Evolutionary conservation across 2,113 vertebrate species (phyloP).

Genomic region (Anser brachyrhynchus): DNA sequence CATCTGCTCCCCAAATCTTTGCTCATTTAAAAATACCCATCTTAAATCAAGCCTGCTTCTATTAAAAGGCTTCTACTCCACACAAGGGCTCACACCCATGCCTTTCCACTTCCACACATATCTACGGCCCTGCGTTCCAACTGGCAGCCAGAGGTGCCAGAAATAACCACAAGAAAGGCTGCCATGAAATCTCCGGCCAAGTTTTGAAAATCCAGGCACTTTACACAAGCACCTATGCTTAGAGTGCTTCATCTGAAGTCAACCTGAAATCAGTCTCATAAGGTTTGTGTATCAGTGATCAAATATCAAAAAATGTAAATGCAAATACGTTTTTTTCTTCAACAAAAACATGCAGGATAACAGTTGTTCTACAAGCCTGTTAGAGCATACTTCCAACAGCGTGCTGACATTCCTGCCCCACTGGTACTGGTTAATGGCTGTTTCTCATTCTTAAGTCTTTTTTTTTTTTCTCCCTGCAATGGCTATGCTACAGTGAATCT

Average conservation of each 20-base stretch:
- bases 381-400: neutral
- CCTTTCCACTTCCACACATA: conserved; percentile 36
- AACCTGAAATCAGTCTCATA: neutral
- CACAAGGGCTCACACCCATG: neutral
- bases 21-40: neutral
- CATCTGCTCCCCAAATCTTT: conserved; percentile 31
- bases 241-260: neutral
- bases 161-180: conserved; percentile 67
- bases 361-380: neutral
- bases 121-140: neutral
- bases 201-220: conserved; percentile 18
- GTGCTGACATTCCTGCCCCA: neutral
- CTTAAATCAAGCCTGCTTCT: conserved; percentile 21
- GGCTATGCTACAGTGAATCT: conserved; percentile 39
- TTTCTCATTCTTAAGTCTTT: neutral
- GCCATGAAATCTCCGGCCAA: conserved; percentile 36
- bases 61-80: conserved; percentile 41
- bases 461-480: neutral
- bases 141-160: conserved; percentile 42
- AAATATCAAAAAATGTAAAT: neutral
- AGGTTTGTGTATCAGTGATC: neutral
- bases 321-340: neutral
- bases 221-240: conserved; percentile 18
- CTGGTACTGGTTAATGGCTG: neutral
- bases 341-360: neutral